Base-by-base conservation (phyloP, 2,888 invertebrate species). In the Imbricaverruca yamaguchii region DNA sequence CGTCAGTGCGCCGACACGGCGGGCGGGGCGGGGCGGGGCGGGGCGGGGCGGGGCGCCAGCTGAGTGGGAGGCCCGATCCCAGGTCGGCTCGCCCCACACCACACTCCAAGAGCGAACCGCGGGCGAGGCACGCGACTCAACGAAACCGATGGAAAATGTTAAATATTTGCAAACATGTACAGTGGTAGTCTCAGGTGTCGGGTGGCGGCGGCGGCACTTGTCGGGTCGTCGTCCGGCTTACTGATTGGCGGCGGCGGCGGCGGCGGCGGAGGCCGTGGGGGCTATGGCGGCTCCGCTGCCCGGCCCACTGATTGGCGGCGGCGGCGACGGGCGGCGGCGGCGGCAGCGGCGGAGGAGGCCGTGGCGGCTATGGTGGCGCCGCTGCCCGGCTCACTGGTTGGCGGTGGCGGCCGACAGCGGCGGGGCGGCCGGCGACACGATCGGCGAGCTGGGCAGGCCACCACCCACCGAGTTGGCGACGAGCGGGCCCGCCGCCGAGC, bases 31-130 rank as follows among this genome's bases (percentile, higher is more conserved):
- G 12, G n/a, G 9, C 23, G 65, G 65, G n/a, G n/a, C n/a, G 15
- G 8, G n/a, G n/a, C 65, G 12, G n/a, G 23, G n/a, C 15, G 10
- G n/a, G 10, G 12, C 67, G 39, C 39, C 39, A 1, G 39, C 39
- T 39, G 39, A 39, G 39, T 39, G 39, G 39, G 39, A 39, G 2
- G 67, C 67, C 67, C n/a, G n/a, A 25, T n/a, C n/a, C 67, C 67
- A 11, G 67, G 25, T 25, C 13, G 10, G n/a, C 67, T 9, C 13
- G n/a, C 67, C 13, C n/a, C 67, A 12, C 25, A 8, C 3, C n/a
- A 11, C 13, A 10, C 4, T 11, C 67, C 13, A 13, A 4, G 13
- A 25, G 67, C 25, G 88, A 94, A 94, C 88, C 94, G 94, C 86
- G 91, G 92, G 92, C 92, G 67, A 2, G 61, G 67, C 25, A 67